A percentile compares a stretch with the other conserved stretches of the same genome.
These are phyloP conservation scores for Aramus guarauna DNA, from an alignment of 2,113 vertebrate species.

Conservation along the genomic window DNA sequence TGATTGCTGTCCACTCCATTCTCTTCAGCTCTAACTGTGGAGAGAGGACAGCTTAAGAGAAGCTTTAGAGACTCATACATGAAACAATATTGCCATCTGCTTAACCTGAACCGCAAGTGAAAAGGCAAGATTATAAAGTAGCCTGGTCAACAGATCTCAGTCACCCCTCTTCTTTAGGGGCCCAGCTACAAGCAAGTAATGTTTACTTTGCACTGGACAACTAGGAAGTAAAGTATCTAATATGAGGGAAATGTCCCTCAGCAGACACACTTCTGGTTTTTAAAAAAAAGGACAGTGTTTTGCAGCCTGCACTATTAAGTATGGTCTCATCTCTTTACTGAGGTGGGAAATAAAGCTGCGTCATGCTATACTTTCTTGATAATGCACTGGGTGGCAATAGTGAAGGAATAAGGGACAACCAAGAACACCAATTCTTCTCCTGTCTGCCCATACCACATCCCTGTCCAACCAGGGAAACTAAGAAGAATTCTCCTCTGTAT, in stretches of 20 bases:
- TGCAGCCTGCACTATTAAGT: not conserved
- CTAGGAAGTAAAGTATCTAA: not conserved
- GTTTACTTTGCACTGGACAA: not conserved
- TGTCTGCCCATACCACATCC: not conserved
- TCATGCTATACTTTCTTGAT: not conserved
- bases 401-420: not conserved
- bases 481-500: not conserved
- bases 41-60: slow-evolving; percentile 20
- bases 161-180: not conserved
- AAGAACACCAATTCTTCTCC: not conserved
- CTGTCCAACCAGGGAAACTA: not conserved
- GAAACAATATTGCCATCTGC: not conserved
- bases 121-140: not conserved
- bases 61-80: not conserved
- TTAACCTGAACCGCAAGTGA: not conserved
- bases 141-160: not conserved
- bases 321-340: not conserved
- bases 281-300: not conserved
- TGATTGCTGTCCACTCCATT: slow-evolving; percentile 88
- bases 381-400: rapidly evolving
- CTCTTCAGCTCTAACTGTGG: slow-evolving; percentile 86
- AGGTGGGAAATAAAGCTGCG: not conserved
- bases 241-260: not conserved
- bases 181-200: not conserved
- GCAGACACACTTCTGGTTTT: not conserved